Conservation (phyloP, 2,797 vertebrate genomes). For the Pangasius krempfi region DNA sequence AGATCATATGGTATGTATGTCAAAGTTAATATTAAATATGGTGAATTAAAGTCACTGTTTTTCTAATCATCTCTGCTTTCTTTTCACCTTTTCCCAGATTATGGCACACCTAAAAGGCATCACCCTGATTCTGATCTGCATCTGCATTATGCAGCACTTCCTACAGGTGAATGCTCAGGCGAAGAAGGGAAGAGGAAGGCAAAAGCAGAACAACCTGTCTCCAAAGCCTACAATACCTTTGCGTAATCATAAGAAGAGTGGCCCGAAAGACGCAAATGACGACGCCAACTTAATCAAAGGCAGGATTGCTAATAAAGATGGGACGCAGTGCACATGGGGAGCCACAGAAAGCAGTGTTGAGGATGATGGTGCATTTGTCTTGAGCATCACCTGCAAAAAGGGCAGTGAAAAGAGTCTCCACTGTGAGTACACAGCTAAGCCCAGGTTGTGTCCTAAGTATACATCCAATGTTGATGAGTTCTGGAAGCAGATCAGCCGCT, state of each 20-base stretch:
- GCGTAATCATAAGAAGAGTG: constrained; percentile 49
- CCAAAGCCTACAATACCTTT: constrained; percentile 4
- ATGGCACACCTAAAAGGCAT: constrained; percentile 71
- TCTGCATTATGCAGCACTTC: constrained; percentile 70
- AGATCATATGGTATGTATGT: background rate
- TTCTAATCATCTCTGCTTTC: constrained; percentile 3
- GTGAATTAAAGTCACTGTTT: background rate
- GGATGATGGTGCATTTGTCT: constrained; percentile 25
- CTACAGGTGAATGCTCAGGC: constrained; percentile 64
- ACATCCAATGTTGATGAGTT: constrained; percentile 68
- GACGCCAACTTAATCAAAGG: constrained; percentile 65
- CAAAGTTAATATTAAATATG: background rate
- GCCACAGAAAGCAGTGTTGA: constrained; percentile 56
- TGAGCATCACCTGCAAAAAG: constrained; percentile 76
- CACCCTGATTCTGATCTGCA: constrained; percentile 73
- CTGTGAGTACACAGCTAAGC: constrained; percentile 81
- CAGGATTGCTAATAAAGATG: constrained; percentile 77
- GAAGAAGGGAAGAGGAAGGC: constrained; percentile 53
- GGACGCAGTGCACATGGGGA: constrained; percentile 80
- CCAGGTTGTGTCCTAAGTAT: constrained; percentile 75
- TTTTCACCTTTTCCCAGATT: constrained; percentile 50
- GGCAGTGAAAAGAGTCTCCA: constrained; percentile 60
- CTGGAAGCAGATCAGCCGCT: constrained; percentile 85
- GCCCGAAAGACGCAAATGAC: constrained; percentile 38
- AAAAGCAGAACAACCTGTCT: background rate